Conservation (phyloP, 2,888 invertebrate species). For the Erebia aethiops region DNA sequence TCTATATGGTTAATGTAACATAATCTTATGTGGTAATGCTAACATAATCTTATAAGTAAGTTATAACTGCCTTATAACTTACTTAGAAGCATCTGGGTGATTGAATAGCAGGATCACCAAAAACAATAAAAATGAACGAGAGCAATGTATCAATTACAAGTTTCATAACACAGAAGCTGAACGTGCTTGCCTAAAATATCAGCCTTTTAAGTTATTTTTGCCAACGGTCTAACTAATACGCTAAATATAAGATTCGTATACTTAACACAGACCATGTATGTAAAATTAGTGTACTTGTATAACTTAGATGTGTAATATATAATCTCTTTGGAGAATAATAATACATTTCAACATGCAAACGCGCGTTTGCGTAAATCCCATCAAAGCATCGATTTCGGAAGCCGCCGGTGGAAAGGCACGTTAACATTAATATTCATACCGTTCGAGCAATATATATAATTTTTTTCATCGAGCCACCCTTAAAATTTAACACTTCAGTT, state of each 20-base stretch:
- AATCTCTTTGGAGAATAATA: slow-evolving; percentile 77
- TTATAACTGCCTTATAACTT: too few species aligned
- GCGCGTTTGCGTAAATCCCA: slow-evolving; percentile 59
- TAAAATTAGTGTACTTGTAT: slow-evolving; percentile 46
- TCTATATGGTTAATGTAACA: too few species aligned
- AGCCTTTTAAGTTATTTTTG: slow-evolving; percentile 39
- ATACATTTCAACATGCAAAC: slow-evolving; percentile 58
- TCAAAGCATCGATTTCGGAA: slow-evolving; percentile 52
- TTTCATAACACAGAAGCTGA: slow-evolving; percentile 5
- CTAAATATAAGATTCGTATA: slow-evolving; percentile 74
- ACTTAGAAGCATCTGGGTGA: too few species aligned
- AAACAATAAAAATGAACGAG: not conserved
- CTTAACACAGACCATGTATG: slow-evolving; percentile 77
- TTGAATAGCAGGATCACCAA: too few species aligned
- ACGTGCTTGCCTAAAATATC: slow-evolving; percentile 38
- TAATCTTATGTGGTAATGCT: too few species aligned
- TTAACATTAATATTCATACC: slow-evolving; percentile 65
- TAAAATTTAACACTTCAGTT: slow-evolving; percentile 27
- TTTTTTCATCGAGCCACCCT: slow-evolving; percentile 49
- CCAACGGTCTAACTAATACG: slow-evolving; percentile 57
- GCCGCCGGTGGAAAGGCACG: slow-evolving; percentile 77
- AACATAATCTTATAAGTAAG: too few species aligned
- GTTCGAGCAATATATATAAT: slow-evolving; percentile 48
- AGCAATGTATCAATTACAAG: not conserved
- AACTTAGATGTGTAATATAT: slow-evolving; percentile 37